Percentiles rank a stretch among this genome's conserved stretches.
These are phyloP conservation scores for Cataglyphis hispanica DNA, from an alignment of 1,140 invertebrate species.

Conservation along the genomic window DNA sequence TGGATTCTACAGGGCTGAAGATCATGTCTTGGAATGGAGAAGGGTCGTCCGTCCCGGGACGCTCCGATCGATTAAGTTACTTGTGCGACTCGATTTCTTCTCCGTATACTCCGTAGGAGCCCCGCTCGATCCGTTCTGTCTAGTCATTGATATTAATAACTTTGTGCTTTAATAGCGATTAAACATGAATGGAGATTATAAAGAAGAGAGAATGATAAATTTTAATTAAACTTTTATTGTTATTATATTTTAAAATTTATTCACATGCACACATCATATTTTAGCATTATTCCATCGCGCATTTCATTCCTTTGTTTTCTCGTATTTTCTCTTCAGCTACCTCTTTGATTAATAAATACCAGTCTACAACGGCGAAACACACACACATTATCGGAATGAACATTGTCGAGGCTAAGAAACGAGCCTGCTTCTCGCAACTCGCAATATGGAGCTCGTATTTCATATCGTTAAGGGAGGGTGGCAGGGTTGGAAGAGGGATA, in stretches of 20 bases:
- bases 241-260: slow-evolving; percentile 19
- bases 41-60: slow-evolving; percentile 23
- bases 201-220: slow-evolving; percentile 1
- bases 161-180: slow-evolving; percentile 30
- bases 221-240: slow-evolving; percentile 23
- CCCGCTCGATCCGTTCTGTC: not conserved
- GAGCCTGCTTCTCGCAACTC: slow-evolving; percentile 64
- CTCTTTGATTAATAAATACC: slow-evolving; percentile 57
- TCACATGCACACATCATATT: not conserved
- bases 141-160: slow-evolving; percentile 35
- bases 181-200: not conserved
- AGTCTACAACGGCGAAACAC: slow-evolving; percentile 52
- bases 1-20: slow-evolving; percentile 39
- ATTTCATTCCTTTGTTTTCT: not conserved
- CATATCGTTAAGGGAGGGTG: slow-evolving; percentile 62
- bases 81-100: slow-evolving; percentile 47
- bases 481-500: slow-evolving; percentile 26
- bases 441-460: slow-evolving; percentile 77
- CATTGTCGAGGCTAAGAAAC: slow-evolving; percentile 47
- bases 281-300: not conserved
- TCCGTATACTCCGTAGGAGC: not conserved
- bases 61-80: slow-evolving; percentile 46
- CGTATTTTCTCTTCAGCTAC: slow-evolving; percentile 50
- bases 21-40: slow-evolving; percentile 13
- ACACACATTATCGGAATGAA: slow-evolving; percentile 39